Evolutionary conservation across 2,113 vertebrate species (phyloP).

Genomic region (Colistium nudipinnis): DNA sequence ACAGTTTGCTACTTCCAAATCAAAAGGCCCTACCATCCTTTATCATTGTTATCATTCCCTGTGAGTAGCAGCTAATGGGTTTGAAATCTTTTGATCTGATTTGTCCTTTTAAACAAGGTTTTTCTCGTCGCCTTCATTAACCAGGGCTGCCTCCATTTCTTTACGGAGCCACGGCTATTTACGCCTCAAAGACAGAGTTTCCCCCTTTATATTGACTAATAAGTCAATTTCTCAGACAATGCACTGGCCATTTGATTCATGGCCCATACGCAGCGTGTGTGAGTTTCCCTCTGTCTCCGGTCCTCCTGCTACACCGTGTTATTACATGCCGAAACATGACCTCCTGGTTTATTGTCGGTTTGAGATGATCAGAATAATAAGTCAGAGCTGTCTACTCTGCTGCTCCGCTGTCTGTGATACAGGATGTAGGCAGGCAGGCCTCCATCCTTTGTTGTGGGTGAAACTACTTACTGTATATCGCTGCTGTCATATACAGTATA

Average conservation of each 20-base stretch:
- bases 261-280: conserved; percentile 52
- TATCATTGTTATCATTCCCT: conserved; percentile 83
- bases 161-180: conserved; percentile 66
- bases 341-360: conserved; percentile 77
- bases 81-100: conserved; percentile 85
- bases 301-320: conserved; percentile 68
- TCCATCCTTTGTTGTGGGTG: conserved; percentile 38
- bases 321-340: conserved; percentile 76
- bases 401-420: conserved; percentile 58
- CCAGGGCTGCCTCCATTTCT: conserved; percentile 56
- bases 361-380: conserved; percentile 81
- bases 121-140: conserved; percentile 83
- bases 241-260: conserved; percentile 77
- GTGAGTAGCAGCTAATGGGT: conserved; percentile 83
- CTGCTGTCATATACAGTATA: conserved; percentile 1
- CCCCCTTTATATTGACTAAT: conserved; percentile 80
- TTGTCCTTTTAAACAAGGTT: conserved; percentile 84
- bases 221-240: conserved; percentile 76
- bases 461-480: conserved; percentile 11
- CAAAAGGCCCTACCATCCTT: conserved; percentile 75
- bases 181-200: conserved; percentile 76
- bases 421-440: conserved; percentile 42
- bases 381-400: conserved; percentile 70
- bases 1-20: conserved; percentile 76
- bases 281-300: conserved; percentile 64